Conservation (phyloP, 1,140 invertebrate genomes). For the Brachionus manjavacas region DNA sequence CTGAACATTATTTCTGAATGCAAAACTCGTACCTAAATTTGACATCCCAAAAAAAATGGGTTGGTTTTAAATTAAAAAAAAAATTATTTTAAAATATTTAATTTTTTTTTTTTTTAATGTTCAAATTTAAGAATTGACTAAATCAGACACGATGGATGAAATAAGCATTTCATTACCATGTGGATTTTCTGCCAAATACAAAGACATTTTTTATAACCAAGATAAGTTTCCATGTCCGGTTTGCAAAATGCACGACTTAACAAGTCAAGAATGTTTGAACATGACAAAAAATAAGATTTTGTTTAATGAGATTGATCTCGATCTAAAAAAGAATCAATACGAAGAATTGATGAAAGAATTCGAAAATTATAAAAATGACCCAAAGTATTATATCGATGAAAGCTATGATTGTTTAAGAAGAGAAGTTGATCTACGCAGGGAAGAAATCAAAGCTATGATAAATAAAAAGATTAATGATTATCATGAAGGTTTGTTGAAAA, state of each 20-base stretch:
- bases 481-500: neutral
- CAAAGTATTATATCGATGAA: neutral
- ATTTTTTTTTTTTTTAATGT: too few species aligned
- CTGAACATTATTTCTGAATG: too few species aligned
- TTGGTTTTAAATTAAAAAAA: neutral
- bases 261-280: neutral
- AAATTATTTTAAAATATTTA: too few species aligned
- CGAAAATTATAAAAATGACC: neutral
- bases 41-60: neutral
- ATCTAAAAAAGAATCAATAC: neutral
- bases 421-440: neutral
- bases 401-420: neutral
- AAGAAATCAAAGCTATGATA: neutral
- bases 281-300: neutral
- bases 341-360: neutral
- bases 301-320: neutral
- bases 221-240: neutral
- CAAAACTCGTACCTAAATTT: neutral
- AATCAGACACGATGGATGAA: neutral
- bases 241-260: neutral
- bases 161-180: neutral
- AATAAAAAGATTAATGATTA: neutral
- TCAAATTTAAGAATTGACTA: too few species aligned
- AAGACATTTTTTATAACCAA: neutral
- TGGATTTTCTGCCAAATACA: neutral